These are phyloP conservation scores for Rotaria magnacalcarata DNA, from an alignment of 2,888 invertebrate genomes.

Conservation along the genomic window DNA sequence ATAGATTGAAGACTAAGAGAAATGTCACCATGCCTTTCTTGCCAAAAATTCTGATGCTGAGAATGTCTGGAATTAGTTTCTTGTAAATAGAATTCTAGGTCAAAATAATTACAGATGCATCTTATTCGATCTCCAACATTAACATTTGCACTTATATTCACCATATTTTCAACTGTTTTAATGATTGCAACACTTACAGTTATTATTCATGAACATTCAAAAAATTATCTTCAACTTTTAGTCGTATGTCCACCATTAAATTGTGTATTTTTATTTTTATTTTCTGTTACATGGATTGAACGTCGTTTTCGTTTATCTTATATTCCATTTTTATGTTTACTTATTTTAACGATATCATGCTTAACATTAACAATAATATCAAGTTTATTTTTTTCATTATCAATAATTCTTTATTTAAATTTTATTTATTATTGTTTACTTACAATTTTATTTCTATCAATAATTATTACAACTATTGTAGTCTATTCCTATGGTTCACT, in stretches of 20 bases:
- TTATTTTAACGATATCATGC: neutral
- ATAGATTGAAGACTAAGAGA: too few relatives aligned
- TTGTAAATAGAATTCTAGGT: too few relatives aligned
- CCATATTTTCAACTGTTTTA: neutral
- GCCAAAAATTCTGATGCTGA: too few relatives aligned
- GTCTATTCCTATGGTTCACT: neutral
- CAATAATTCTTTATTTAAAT: neutral
- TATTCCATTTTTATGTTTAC: neutral
- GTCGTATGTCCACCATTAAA: neutral
- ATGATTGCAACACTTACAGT: neutral
- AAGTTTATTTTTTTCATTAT: neutral
- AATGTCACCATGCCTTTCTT: too few relatives aligned
- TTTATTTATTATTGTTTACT: neutral
- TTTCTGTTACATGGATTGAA: neutral
- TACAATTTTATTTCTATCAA: neutral
- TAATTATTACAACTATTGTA: neutral
- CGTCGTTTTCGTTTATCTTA: constrained; percentile 9
- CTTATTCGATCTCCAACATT: neutral
- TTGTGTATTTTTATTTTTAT: neutral
- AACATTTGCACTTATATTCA: neutral
- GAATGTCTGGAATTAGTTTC: too few relatives aligned
- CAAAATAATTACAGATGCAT: neutral
- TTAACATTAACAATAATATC: neutral
- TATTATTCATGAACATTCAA: neutral
- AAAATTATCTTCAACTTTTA: neutral